Evolutionary conservation across 2,888 invertebrate species (phyloP), one percentile per base, ranked within the genome.

Genomic region (Pachycephus smyrnensis): DNA sequence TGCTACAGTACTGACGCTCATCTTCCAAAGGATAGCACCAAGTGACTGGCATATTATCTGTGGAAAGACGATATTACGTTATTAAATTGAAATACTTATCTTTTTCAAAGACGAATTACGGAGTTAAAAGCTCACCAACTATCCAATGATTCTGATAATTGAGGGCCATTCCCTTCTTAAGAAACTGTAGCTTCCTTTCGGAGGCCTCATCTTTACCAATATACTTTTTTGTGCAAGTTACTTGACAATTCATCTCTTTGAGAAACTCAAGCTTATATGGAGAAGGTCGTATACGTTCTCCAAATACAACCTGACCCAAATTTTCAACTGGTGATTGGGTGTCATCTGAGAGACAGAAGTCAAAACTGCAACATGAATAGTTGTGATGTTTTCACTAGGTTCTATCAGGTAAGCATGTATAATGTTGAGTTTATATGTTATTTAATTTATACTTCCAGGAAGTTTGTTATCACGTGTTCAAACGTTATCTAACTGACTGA

Each of bases 61-160:
- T 71, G 12, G n/a, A 33, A 71, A 11, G 32, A 3, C 15, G 30
- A 71, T 23, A 33, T n/a, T 71, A 23, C 9, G 2, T 55, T 23
- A 23, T 55, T 55, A 55, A 15, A 55, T 15, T 40, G 23, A 55
- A 55, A 55, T 9, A 55, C 23, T 23, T 55, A 55, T 55, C 9
- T 55, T 23, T 15, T 40, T 40, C 12, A n/a, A n/a, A n/a, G n/a
- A 33, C 33, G 4, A 33, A 33, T 33, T 33, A 55, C 15, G 23
- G 55, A 55, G 23, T 23, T 55, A 23, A 9, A 55, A 68, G 40
- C 93, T 87, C 86, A 93, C 93, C 93, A 82, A 97, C 94, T 87
- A 98, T 97, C 99, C 99, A 99, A 92, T 99, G 99, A 92, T 99
- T 99, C 88, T 99, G 98, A 92, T 99, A 99, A 92, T 99, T 99